Evolutionary conservation across 2,797 vertebrate species (phyloP), one percentile per base, ranked within the genome.

Genomic region (Eleutherodactylus coqui): DNA sequence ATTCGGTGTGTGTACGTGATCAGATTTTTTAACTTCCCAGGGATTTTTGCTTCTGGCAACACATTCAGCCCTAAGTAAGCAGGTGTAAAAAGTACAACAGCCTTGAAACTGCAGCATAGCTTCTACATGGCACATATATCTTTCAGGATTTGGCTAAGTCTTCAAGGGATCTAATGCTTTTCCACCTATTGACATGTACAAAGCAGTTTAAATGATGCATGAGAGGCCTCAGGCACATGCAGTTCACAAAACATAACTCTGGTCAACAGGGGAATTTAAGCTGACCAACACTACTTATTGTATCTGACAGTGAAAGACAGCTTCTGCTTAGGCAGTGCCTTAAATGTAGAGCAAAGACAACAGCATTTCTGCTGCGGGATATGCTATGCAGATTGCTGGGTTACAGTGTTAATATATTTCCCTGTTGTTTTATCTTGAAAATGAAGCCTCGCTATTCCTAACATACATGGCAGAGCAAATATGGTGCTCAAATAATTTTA

Each of bases 131-230:
- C 90, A 87, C 84, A 90, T 91, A 89, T 93, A 93, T 91, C 94
- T 92, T 92, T 83, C 92, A 94, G 93, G 94, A 94, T 94, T 93
- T 92, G 92, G 93, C 93, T 94, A 95, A 95, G 95, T 93, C 94
- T 95, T 92, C 91, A 90, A 93, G 93, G 93, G 93, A 95, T 93
- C 92, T 92, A 91, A 92, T 91, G 92, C 94, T 94, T 94, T 94
- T 93, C 94, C 94, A 95, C 95, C 94, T 96, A 95, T 95, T 95
- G 95, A 96, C 95, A 95, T 96, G 93, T 95, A 96, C 96, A 96
- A 95, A 95, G 95, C 94, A 96, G 92, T 92, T 94, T 96, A 96
- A 96, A 96, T 96, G 96, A 96, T 95, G 95, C 95, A 96, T 95
- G 95, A 95, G 94, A 92, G 92, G 95, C 96, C 95, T 90, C 93